These are phyloP conservation scores for Brachionus angularis DNA, from an alignment of 1,140 invertebrate genomes.

Conservation along the genomic window DNA sequence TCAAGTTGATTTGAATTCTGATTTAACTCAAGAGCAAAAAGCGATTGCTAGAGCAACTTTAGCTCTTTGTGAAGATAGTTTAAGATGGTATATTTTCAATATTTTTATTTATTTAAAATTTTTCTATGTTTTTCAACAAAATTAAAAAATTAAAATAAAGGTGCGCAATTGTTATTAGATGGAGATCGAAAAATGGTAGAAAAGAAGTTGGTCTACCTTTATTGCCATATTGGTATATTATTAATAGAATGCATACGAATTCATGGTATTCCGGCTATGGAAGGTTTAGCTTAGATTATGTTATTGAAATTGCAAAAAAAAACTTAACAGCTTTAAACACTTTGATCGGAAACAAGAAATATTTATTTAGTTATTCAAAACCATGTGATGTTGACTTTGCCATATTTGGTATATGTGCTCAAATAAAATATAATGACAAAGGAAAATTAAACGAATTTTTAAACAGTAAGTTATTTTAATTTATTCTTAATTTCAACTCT, in stretches of 20 bases:
- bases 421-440: slow-evolving; percentile 15
- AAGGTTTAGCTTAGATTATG: background rate
- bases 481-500: too few species aligned
- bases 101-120: background rate
- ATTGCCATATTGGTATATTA: slow-evolving; percentile 4
- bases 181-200: background rate
- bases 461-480: too few species aligned
- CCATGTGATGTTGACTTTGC: slow-evolving; percentile 43
- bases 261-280: slow-evolving; percentile 9
- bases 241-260: background rate
- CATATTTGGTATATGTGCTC: slow-evolving; percentile 28
- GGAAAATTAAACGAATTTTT: too few species aligned
- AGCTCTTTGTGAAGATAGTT: background rate
- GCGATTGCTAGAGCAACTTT: slow-evolving; percentile 11
- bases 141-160: background rate
- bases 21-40: slow-evolving; percentile 6
- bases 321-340: slow-evolving; percentile 22
- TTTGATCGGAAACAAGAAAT: slow-evolving; percentile 38
- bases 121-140: too few species aligned
- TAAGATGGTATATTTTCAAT: slow-evolving; percentile 20
- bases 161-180: background rate
- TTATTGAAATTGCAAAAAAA: slow-evolving; percentile 12
- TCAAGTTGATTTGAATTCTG: slow-evolving; percentile 37
- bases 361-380: slow-evolving; percentile 15
- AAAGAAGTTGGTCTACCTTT: slow-evolving; percentile 10